Conservation (phyloP, 2,797 vertebrate genomes). For the Furcifer pardalis region DNA sequence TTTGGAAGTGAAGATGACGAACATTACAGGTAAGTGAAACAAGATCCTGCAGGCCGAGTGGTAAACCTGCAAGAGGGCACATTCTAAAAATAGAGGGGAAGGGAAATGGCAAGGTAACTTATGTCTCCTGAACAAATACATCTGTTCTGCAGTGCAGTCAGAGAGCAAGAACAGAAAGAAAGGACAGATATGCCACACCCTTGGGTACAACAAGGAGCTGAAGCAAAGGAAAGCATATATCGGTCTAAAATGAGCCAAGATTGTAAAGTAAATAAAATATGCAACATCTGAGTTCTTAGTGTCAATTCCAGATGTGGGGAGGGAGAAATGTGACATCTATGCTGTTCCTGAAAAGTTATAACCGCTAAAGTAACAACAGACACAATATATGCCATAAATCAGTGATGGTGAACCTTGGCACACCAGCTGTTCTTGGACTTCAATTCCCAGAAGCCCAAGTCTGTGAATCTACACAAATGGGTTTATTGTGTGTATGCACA, state of each 20-base stretch:
- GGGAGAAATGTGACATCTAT: not conserved
- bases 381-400: not conserved
- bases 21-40: conserved; percentile 87
- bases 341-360: not conserved
- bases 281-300: not conserved
- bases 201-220: not conserved
- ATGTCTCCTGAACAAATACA: not conserved
- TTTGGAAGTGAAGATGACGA: conserved; percentile 98
- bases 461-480: too few relatives aligned
- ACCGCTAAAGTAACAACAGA: too few relatives aligned
- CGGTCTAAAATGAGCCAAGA: too few relatives aligned
- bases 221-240: too few relatives aligned
- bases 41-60: not conserved
- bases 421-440: too few relatives aligned
- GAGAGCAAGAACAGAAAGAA: not conserved
- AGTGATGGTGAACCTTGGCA: too few relatives aligned
- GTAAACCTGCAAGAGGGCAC: not conserved
- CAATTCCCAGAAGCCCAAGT: too few relatives aligned
- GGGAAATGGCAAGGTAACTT: not conserved
- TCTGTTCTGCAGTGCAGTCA: not conserved
- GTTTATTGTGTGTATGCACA: too few relatives aligned
- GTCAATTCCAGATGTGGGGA: too few relatives aligned
- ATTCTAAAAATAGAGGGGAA: not conserved
- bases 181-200: not conserved
- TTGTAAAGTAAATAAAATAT: not conserved